A percentile compares a stretch with the other conserved stretches of the same genome.
phyloP scores from a whole-genome alignment of 2,888 invertebrate genomes.

The Drosophila neotestacea region DNA sequence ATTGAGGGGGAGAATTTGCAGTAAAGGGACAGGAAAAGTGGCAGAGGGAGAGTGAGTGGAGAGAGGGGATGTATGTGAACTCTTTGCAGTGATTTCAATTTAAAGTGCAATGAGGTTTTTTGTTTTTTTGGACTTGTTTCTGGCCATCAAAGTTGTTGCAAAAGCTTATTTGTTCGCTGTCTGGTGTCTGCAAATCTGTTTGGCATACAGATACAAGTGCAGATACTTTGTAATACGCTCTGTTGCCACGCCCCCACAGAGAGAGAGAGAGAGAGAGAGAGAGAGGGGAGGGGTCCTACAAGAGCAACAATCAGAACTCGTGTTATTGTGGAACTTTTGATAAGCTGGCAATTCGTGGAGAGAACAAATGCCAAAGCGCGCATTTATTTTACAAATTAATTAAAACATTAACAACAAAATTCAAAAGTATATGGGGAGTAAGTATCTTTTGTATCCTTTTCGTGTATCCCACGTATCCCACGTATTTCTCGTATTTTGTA shows the following conservation, averaged over 20 bases:
- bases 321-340: conserved; percentile 51
- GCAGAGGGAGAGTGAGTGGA: background rate
- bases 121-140: conserved; percentile 27
- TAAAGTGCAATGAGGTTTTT: conserved; percentile 65
- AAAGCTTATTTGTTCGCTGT: conserved; percentile 70
- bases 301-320: conserved; percentile 9
- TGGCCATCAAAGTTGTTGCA: conserved; percentile 48
- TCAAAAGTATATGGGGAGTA: conserved; percentile 13
- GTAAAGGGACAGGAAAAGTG: background rate
- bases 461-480: conserved; percentile 3
- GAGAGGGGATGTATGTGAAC: conserved; percentile 38
- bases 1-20: background rate
- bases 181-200: conserved; percentile 68
- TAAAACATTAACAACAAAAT: conserved; percentile 67
- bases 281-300: background rate
- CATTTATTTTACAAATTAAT: conserved; percentile 68
- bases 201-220: conserved; percentile 48
- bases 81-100: conserved; percentile 72
- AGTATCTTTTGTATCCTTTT: conserved; percentile 22
- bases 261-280: background rate
- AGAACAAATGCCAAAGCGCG: conserved; percentile 35
- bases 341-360: conserved; percentile 38
- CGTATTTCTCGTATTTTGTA: conserved; percentile 32
- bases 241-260: background rate
- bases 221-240: background rate